Percentiles rank a stretch among this genome's conserved stretches.
Evolutionary conservation across 2,113 vertebrate genomes (phyloP).

Genomic region (Nesogale talazaci): DNA sequence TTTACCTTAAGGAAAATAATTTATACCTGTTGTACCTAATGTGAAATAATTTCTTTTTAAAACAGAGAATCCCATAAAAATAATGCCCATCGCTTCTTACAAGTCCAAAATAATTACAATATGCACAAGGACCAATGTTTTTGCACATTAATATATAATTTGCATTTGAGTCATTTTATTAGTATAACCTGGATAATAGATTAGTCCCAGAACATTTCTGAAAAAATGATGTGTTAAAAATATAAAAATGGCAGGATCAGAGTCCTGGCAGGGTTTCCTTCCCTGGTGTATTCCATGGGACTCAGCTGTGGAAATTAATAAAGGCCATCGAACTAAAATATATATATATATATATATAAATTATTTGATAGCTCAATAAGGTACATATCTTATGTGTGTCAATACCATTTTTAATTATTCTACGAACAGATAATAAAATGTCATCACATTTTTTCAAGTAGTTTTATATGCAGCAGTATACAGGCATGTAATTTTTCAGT

Average conservation of each 20-base stretch:
- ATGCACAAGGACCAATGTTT: neutral
- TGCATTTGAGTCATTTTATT: conserved; percentile 55
- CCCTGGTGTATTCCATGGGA: no score
- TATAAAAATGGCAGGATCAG: no score
- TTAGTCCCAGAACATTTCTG: conserved; percentile 63
- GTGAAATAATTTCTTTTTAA: neutral
- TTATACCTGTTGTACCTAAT: conserved; percentile 10
- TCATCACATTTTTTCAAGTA: neutral
- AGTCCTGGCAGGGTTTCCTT: no score
- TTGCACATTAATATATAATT: conserved; percentile 37
- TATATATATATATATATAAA: no score
- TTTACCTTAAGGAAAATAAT: neutral
- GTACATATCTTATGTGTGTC: neutral
- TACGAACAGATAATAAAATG: neutral
- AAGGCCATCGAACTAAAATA: no score
- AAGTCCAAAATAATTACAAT: neutral
- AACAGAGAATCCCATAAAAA: conserved; percentile 38
- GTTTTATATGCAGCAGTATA: no score
- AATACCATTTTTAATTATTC: conserved; percentile 1
- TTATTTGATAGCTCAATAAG: conserved; percentile 57
- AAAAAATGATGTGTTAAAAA: conserved; percentile 70
- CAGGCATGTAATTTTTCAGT: neutral
- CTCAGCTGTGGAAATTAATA: no score
- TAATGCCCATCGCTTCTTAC: conserved; percentile 29
- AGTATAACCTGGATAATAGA: neutral